Percentiles rank a stretch among this genome's conserved stretches.
phyloP scores from a whole-genome alignment of 2,888 invertebrate genomes.

The Cremastinae sp. region DNA sequence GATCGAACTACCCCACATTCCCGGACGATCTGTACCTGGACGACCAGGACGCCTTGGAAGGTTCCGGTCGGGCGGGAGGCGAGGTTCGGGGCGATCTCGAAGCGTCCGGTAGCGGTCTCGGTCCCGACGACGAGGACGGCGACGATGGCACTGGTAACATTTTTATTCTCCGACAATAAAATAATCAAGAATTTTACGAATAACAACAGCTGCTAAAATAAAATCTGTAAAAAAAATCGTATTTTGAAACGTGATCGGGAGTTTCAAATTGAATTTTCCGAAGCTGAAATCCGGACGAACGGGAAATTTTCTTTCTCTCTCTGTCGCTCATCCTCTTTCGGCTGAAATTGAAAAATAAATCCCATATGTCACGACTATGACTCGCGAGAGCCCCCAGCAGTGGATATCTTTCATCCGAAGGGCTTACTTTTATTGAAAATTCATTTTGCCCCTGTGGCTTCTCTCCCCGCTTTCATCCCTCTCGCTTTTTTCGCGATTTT shows the following conservation, averaged over 20 bases:
- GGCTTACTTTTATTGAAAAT: constrained; percentile 67
- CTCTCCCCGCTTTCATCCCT: not conserved
- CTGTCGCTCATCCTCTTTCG: constrained; percentile 21
- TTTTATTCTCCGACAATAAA: not conserved
- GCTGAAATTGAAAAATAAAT: constrained; percentile 65
- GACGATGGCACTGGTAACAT: constrained; percentile 74
- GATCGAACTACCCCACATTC: constrained; percentile 80
- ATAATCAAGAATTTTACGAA: not conserved
- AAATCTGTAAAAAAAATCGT: constrained; percentile 14
- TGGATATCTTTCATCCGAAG: constrained; percentile 47
- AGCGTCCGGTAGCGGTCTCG: constrained; percentile 93
- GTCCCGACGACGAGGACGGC: constrained; percentile 91
- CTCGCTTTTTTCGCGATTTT: constrained; percentile 1
- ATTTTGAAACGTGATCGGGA: too few species aligned
- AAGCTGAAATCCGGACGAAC: constrained; percentile 17
- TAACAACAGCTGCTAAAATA: constrained; percentile 6
- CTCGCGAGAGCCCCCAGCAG: constrained; percentile 30
- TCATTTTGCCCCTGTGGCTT: constrained; percentile 56
- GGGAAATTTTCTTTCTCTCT: constrained; percentile 14
- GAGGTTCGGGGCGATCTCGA: constrained; percentile 89
- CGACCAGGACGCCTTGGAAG: constrained; percentile 87
- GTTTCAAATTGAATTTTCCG: too few species aligned
- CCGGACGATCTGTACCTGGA: constrained; percentile 88
- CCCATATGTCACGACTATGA: constrained; percentile 52
- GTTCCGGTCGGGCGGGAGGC: constrained; percentile 85